Percentiles rank a stretch among this genome's conserved stretches.
phyloP scores from a whole-genome alignment of 1,140 invertebrate genomes.

The Octopus sinensis region DNA sequence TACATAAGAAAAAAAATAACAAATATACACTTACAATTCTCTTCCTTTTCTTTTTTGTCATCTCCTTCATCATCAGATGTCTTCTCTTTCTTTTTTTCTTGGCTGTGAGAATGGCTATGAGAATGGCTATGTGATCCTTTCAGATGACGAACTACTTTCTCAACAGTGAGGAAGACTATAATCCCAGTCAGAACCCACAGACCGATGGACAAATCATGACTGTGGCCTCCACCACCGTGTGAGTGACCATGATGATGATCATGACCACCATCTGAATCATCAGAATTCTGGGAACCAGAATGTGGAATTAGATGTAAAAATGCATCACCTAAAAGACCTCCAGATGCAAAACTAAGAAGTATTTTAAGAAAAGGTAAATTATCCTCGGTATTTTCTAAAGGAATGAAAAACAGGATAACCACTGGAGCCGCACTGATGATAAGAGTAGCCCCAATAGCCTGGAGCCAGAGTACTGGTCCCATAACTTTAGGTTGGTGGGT shows the following conservation, averaged over 20 bases:
- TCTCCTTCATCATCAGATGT: slow-evolving; percentile 18
- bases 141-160: slow-evolving; percentile 86
- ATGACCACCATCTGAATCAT: slow-evolving; percentile 57
- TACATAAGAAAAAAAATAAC: background rate
- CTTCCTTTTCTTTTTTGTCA: slow-evolving; percentile 29
- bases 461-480: slow-evolving; percentile 44
- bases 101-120: slow-evolving; percentile 56
- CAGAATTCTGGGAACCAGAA: slow-evolving; percentile 68
- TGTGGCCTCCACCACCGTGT: slow-evolving; percentile 55
- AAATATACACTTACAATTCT: slow-evolving; percentile 19
- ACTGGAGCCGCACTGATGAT: slow-evolving; percentile 92
- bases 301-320: slow-evolving; percentile 96
- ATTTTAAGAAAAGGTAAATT: slow-evolving; percentile 79
- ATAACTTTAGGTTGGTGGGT: slow-evolving; percentile 18
- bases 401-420: slow-evolving; percentile 89
- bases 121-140: slow-evolving; percentile 69
- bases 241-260: slow-evolving; percentile 54
- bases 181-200: slow-evolving; percentile 88
- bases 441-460: slow-evolving; percentile 71
- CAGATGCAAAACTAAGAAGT: slow-evolving; percentile 88
- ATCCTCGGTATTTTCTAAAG: slow-evolving; percentile 74
- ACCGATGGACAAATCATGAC: slow-evolving; percentile 76
- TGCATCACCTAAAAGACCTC: slow-evolving; percentile 90
- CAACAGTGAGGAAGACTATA: slow-evolving; percentile 83
- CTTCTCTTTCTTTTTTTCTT: slow-evolving; percentile 28